Base-by-base conservation (phyloP, 2,797 vertebrate genomes). In the Sandelia bainsii region DNA sequence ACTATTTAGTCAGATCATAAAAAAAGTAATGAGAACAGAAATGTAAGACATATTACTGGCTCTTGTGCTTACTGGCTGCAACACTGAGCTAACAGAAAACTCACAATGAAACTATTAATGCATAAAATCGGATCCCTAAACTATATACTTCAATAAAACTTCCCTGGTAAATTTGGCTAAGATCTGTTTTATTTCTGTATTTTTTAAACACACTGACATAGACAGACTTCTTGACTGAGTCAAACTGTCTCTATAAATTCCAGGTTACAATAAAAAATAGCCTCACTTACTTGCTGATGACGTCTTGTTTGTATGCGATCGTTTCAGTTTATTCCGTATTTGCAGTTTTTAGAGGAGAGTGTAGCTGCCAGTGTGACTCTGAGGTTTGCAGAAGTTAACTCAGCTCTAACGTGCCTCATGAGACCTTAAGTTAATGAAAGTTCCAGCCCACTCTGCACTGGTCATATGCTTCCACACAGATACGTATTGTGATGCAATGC, bases 361-460 rank as follows among this genome's bases (percentile, higher is more conserved):
- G 17, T 27, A 13, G 10, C 49, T 80, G 48, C 39, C 29, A 8
- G 49, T 22, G 12, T 54, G 45, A 62, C 49, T 70, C 71, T 52
- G 51, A 57, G 52, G n/a, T 25, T 37, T 32, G 52, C 69, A 48
- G 79, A 70, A 58, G 48, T 44, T 37, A 48, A 72, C 60, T 66
- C 17, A 53, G 69, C 64, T 79, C 57, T 72, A 29, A 75, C 66
- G 74, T 50, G 69, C 74, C 85, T 81, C 29, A 5, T 69, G 58
- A 61, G 59, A 87, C 91, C 92, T 91, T 86, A 73, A 80, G 90
- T 93, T 93, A 91, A 71, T 20, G 4, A 66, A 39, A 29, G 72
- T 82, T 27, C 82, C 89, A 62, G 74, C 92, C 93, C 90, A 81
- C 68, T 87, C 45, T 39, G 74, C 62, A 81, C 5, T 59, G 71